A percentile compares a stretch with the other conserved stretches of the same genome.
These are phyloP conservation scores for Helicoverpa assulta DNA, from an alignment of 2,888 invertebrate genomes.

Conservation along the genomic window DNA sequence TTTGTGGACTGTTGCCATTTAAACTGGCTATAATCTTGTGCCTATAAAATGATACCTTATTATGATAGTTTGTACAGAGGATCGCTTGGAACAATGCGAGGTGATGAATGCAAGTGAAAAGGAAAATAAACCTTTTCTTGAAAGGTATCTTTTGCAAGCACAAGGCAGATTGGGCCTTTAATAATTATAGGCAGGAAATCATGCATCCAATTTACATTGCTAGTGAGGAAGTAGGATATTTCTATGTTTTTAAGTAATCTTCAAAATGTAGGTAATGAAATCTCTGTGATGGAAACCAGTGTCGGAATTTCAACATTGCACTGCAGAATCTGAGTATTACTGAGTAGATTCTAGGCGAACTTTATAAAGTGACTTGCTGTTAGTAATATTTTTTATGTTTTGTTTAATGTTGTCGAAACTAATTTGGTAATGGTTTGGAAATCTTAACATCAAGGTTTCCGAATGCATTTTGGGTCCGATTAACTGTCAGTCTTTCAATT, in stretches of 20 bases:
- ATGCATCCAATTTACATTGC: conserved; percentile 84
- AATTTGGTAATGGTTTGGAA: conserved; percentile 86
- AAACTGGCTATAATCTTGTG: conserved; percentile 75
- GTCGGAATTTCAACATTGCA: conserved; percentile 82
- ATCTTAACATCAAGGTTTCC: conserved; percentile 79
- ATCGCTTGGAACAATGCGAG: conserved; percentile 85
- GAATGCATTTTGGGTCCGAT: conserved; percentile 84
- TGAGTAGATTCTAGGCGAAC: conserved; percentile 84
- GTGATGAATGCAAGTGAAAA: conserved; percentile 86
- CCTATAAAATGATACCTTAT: conserved; percentile 80
- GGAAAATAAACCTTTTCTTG: conserved; percentile 73
- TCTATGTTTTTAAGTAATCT: conserved; percentile 84
- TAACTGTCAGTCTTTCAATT: conserved; percentile 88
- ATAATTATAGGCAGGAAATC: conserved; percentile 82
- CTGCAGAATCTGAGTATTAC: conserved; percentile 88
- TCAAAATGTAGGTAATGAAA: conserved; percentile 83
- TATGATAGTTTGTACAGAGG: conserved; percentile 85
- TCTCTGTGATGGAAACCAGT: conserved; percentile 88
- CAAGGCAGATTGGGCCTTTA: conserved; percentile 80
- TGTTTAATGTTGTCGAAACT: conserved; percentile 88
- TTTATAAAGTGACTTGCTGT: conserved; percentile 86
- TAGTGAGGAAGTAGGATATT: conserved; percentile 82
- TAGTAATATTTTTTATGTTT: conserved; percentile 87
- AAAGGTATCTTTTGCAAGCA: conserved; percentile 84
- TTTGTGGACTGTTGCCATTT: conserved; percentile 76